Evolutionary conservation across 2,113 vertebrate genomes (phyloP).

Genomic region (Cololabis saira): DNA sequence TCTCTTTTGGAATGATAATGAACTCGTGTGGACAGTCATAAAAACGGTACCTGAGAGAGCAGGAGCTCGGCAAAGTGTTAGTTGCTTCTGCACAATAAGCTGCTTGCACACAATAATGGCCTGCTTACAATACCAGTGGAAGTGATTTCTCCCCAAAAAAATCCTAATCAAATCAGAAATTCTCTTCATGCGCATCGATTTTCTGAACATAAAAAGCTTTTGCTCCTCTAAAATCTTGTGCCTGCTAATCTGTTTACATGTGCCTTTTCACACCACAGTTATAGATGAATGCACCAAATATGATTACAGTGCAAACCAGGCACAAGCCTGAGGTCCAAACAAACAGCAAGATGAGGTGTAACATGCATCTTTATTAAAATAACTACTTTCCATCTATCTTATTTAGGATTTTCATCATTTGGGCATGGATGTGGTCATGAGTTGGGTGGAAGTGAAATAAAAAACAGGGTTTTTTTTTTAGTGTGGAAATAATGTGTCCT

Average conservation of each 20-base stretch:
- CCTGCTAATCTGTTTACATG: constrained; percentile 50
- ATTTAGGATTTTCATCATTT: constrained; percentile 18
- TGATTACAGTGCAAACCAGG: constrained; percentile 51
- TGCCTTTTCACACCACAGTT: constrained; percentile 36
- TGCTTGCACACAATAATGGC: too few species aligned
- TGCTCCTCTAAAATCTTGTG: constrained; percentile 20
- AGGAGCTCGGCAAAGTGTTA: too few species aligned
- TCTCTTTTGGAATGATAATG: too few species aligned
- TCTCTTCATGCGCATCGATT: constrained; percentile 4
- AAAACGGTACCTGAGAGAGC: too few species aligned
- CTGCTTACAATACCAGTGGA: too few species aligned
- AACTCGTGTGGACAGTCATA: too few species aligned
- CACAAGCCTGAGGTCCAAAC: constrained; percentile 21
- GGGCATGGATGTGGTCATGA: background rate
- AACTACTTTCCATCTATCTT: constrained; percentile 31
- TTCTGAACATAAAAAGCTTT: constrained; percentile 25
- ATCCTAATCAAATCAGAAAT: background rate
- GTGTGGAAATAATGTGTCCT: constrained; percentile 27
- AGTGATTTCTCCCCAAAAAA: too few species aligned
- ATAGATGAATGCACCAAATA: constrained; percentile 36
- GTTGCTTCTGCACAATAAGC: too few species aligned
- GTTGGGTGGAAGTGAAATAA: too few species aligned
- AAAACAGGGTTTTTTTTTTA: background rate
- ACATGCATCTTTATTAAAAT: constrained; percentile 28
- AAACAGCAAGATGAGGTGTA: constrained; percentile 24